Evolutionary conservation across 2,888 invertebrate species (phyloP).

Genomic region (Sesia bembeciformis): DNA sequence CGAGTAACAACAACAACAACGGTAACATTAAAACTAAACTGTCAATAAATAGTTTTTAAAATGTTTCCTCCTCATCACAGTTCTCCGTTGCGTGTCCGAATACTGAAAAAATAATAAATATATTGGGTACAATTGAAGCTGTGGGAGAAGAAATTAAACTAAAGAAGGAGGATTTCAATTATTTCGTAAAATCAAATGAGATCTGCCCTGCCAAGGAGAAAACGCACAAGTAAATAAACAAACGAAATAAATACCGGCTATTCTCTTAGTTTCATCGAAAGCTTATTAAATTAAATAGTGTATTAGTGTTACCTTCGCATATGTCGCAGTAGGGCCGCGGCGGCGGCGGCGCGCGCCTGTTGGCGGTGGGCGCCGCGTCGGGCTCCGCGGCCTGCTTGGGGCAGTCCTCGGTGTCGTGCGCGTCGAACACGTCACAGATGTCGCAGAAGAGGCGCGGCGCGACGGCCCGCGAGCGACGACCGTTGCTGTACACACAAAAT

Average conservation of each 20-base stretch:
- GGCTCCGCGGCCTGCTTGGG: constrained; percentile 83
- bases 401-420: constrained; percentile 98
- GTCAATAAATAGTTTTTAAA: constrained; percentile 67
- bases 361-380: constrained; percentile 39
- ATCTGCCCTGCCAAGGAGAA: no score
- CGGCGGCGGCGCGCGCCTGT: constrained; percentile 34
- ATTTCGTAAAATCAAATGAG: no score
- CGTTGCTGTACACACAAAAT: constrained; percentile 43
- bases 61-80: constrained; percentile 91
- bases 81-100: constrained; percentile 92
- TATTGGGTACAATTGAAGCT: background rate
- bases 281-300: no score
- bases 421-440: constrained; percentile 97
- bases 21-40: constrained; percentile 58
- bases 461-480: constrained; percentile 61
- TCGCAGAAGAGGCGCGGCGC: constrained; percentile 95
- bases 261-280: no score
- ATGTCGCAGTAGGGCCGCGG: constrained; percentile 91
- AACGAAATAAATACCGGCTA: no score
- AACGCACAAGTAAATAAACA: no score
- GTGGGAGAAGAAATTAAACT: no score
- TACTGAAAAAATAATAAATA: constrained; percentile 74
- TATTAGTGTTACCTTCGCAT: constrained; percentile 83
- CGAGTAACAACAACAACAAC: constrained; percentile 63
- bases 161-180: no score